Base-by-base conservation (phyloP, 2,888 invertebrate genomes). In the Stenoptilia bipunctidactyla region DNA sequence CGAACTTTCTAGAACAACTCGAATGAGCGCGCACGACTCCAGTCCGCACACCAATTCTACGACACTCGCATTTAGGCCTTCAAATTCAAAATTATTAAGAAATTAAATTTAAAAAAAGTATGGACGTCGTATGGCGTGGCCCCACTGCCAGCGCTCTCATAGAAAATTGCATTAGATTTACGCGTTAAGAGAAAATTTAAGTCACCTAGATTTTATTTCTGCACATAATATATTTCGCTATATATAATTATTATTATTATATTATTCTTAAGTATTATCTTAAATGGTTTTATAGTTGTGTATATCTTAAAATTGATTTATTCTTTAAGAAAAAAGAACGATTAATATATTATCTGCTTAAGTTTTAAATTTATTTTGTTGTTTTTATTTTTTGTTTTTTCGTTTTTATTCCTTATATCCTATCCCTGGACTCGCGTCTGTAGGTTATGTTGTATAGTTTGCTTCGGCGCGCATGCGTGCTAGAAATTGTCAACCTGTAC, bases 1-100 rank as follows among this genome's bases (percentile, higher is more conserved):
- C 98, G 56, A 97, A 98, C 87, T 99, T 99, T 88, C 92, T 99
- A 85, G 98, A 98, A 79, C 97, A 97, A 82, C 90, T 99, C 68
- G 97, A 97, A 90, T 97, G 89, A 60, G 66, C 73, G 66, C 61
- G 57, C 61, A 61, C 67, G 13, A 12, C 14, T 46, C 34, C 57
- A 66, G 77, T 80, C 82, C 77, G 77, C 83, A 85, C 84, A 86
- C 82, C 85, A 84, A 85, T 85, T 85, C 80, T 85, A 86, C 86
- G 85, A 86, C 86, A 87, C 87, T 87, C 87, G 86, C 87, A 86
- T 87, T 87, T 87, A 86, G 87, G 86, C 86, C 86, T 87, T 87
- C 85, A 85, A 86, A 87, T n/a, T 86, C 86, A 85, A 86, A 86
- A 86, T 83, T 83, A 83, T 84, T 83, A 69, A 83, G 82, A 77